These are phyloP conservation scores for Rhea pennata DNA, from an alignment of 2,113 vertebrate genomes.

Conservation along the genomic window DNA sequence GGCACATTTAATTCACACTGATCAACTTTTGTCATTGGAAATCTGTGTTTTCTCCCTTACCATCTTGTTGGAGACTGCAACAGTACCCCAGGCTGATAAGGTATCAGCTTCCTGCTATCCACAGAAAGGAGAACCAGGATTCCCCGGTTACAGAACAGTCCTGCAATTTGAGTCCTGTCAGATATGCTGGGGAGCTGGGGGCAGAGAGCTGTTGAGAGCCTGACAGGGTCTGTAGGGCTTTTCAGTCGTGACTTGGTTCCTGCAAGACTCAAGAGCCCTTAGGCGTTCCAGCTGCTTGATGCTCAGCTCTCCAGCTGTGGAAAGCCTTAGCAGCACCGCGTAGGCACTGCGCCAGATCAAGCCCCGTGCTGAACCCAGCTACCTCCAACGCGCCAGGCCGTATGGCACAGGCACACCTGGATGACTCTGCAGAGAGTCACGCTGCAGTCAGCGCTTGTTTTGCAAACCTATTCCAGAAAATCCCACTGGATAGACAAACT, in stretches of 20 bases:
- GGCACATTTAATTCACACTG: not conserved
- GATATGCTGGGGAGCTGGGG: not conserved
- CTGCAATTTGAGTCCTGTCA: not conserved
- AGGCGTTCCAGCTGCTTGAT: rapidly evolving
- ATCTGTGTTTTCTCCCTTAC: not conserved
- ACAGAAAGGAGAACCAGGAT: not conserved
- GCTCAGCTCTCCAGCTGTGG: not conserved
- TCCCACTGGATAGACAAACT: rapidly evolving
- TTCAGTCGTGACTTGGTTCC: not conserved
- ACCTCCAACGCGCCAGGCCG: not conserved
- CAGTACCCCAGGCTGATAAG: not conserved
- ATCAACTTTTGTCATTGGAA: not conserved
- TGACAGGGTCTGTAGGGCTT: not conserved
- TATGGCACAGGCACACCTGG: not conserved
- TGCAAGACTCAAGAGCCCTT: rapidly evolving
- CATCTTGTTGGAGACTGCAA: no score
- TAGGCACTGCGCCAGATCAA: rapidly evolving
- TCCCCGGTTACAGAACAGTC: no score
- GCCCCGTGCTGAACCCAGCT: rapidly evolving
- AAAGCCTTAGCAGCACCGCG: no score
- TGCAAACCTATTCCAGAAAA: rapidly evolving
- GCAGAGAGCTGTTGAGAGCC: not conserved
- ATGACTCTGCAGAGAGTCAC: not conserved
- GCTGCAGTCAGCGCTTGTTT: not conserved
- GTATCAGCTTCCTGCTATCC: not conserved